Conservation (phyloP, 1,140 invertebrate species). For the Drosophila navojoa region DNA sequence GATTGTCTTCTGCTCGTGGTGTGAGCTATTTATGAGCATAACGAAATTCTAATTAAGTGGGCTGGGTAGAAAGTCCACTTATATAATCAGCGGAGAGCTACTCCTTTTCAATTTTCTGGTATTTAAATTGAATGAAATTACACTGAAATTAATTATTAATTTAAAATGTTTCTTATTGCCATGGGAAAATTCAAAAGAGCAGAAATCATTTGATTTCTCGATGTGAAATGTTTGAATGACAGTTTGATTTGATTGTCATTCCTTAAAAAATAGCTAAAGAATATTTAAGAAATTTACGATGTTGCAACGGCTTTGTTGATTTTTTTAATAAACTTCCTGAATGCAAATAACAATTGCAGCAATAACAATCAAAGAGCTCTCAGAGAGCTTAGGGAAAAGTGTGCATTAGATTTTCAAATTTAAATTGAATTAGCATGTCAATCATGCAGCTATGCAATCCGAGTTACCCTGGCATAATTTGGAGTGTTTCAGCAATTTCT, state of each 20-base stretch:
- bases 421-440: slow-evolving; percentile 6
- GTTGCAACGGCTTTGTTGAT: too few species aligned
- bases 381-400: background rate
- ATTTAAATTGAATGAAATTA: background rate
- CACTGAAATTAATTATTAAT: background rate
- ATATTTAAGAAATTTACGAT: too few species aligned
- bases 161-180: too few species aligned
- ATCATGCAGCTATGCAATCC: slow-evolving; percentile 45
- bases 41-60: slow-evolving; percentile 19
- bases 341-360: too few species aligned
- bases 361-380: background rate
- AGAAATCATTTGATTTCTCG: too few species aligned
- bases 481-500: slow-evolving; percentile 41
- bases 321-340: too few species aligned
- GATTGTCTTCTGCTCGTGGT: slow-evolving; percentile 3
- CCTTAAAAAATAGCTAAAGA: too few species aligned
- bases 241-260: too few species aligned
- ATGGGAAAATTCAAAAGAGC: too few species aligned
- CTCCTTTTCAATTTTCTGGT: background rate
- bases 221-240: too few species aligned
- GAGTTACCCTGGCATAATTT: slow-evolving; percentile 36
- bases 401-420: background rate
- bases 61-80: slow-evolving; percentile 7
- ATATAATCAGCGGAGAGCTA: background rate
- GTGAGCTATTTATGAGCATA: slow-evolving; percentile 7